phyloP scores from a whole-genome alignment of 2,113 vertebrate genomes.

The Oxyura jamaicensis region DNA sequence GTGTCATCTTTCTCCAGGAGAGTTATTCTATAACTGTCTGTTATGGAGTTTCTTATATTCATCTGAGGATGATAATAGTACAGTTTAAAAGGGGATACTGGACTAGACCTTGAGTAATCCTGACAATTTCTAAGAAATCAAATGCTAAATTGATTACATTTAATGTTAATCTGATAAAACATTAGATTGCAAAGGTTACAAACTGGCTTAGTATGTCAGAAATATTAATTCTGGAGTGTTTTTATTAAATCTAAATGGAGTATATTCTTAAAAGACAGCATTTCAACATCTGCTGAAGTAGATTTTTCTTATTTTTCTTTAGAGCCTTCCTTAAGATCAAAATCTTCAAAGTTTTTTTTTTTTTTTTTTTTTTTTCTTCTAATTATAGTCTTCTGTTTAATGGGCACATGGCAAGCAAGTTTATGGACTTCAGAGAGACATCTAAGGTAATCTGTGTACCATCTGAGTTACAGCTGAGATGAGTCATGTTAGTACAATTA shows the following conservation, averaged over 20 bases:
- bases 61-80: not conserved
- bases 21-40: not conserved
- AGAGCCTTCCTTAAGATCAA: not conserved
- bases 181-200: not conserved
- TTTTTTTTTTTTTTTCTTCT: not conserved
- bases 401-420: not conserved
- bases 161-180: not conserved
- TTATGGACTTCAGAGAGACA: not conserved
- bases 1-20: not conserved
- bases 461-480: not conserved
- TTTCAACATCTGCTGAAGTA: not conserved
- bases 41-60: not conserved
- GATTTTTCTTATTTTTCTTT: not conserved
- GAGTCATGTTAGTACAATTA: not conserved
- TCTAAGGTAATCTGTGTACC: not conserved
- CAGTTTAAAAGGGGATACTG: not conserved
- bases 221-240: not conserved
- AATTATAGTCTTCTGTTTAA: accelerated
- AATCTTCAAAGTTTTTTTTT: not conserved
- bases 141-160: not conserved
- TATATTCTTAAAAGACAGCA: not conserved
- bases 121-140: not conserved
- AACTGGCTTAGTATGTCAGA: not conserved
- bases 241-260: accelerated
- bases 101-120: not conserved